A percentile compares a stretch with the other conserved stretches of the same genome.
phyloP scores from a whole-genome alignment of 2,797 vertebrate species.

The Chrysocyon brachyurus region DNA sequence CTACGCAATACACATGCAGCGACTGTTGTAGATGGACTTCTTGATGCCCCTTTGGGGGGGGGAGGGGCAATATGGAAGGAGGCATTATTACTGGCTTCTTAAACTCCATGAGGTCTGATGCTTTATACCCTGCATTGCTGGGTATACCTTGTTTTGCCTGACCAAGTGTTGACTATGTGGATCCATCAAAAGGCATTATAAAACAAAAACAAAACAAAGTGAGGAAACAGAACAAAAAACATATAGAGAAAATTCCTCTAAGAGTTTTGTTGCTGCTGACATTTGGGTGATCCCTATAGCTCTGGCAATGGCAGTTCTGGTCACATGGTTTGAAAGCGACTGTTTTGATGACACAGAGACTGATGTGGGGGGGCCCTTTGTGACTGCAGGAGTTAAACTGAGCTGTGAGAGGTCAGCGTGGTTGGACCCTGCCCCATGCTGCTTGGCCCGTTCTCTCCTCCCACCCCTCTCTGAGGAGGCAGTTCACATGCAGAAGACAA shows the following conservation, averaged over 20 bases:
- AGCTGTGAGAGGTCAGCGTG: conserved; percentile 53
- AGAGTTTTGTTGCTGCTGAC: neutral
- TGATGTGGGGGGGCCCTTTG: neutral
- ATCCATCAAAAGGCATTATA: neutral
- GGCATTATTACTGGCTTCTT: neutral
- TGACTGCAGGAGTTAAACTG: conserved; percentile 56
- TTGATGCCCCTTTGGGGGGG: fast-evolving
- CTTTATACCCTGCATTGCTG: neutral
- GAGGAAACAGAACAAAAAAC: neutral
- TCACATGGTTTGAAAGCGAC: neutral
- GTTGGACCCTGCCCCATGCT: conserved; percentile 62
- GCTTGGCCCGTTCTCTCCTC: conserved; percentile 51
- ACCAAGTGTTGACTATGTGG: neutral
- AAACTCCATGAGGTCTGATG: neutral
- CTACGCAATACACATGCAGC: neutral
- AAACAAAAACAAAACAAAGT: conserved; percentile 61
- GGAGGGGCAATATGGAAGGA: fast-evolving
- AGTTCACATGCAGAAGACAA: conserved; percentile 71
- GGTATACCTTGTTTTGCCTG: neutral
- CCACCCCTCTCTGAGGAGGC: conserved; percentile 61
- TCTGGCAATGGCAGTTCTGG: neutral
- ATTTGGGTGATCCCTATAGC: neutral
- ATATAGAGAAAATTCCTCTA: neutral
- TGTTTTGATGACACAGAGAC: neutral
- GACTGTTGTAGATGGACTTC: neutral